These are phyloP conservation scores for Brachyopa scutellaris DNA, from an alignment of 2,888 invertebrate genomes.

Conservation along the genomic window DNA sequence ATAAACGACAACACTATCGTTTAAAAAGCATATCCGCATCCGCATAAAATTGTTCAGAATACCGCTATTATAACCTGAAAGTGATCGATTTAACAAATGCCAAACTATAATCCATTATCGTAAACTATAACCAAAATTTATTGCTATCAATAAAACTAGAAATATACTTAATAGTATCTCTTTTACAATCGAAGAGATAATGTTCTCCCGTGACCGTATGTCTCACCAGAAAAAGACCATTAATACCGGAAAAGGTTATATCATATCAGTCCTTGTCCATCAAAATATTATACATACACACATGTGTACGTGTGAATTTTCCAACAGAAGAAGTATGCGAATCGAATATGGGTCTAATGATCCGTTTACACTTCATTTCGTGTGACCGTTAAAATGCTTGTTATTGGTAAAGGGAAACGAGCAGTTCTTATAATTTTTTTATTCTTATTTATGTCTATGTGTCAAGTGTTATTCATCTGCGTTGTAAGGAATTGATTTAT, in stretches of 20 bases:
- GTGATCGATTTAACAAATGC: background rate
- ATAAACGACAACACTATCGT: too few relatives aligned
- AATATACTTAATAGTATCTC: slow-evolving; percentile 26
- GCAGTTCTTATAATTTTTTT: background rate
- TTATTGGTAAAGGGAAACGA: background rate
- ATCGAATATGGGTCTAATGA: slow-evolving; percentile 7
- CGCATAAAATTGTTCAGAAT: background rate
- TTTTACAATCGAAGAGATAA: slow-evolving; percentile 24
- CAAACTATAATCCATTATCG: slow-evolving; percentile 12
- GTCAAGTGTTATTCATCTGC: too few relatives aligned
- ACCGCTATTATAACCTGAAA: background rate
- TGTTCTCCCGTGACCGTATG: slow-evolving; percentile 5
- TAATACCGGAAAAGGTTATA: slow-evolving; percentile 4
- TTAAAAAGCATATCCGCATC: too few relatives aligned
- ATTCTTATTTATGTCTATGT: slow-evolving; percentile 12
- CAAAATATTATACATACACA: background rate
- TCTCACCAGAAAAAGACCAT: slow-evolving; percentile 7
- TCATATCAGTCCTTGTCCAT: slow-evolving; percentile 16
- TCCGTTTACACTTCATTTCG: slow-evolving; percentile 35
- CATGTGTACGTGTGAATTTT: too few relatives aligned
- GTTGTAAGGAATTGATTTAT: slow-evolving; percentile 5
- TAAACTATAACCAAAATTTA: slow-evolving; percentile 17
- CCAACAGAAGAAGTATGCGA: background rate
- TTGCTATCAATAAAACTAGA: slow-evolving; percentile 19
- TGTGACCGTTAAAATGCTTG: slow-evolving; percentile 3